These are phyloP conservation scores for Phataginus tricuspis DNA, from an alignment of 2,797 vertebrate species.

Conservation along the genomic window DNA sequence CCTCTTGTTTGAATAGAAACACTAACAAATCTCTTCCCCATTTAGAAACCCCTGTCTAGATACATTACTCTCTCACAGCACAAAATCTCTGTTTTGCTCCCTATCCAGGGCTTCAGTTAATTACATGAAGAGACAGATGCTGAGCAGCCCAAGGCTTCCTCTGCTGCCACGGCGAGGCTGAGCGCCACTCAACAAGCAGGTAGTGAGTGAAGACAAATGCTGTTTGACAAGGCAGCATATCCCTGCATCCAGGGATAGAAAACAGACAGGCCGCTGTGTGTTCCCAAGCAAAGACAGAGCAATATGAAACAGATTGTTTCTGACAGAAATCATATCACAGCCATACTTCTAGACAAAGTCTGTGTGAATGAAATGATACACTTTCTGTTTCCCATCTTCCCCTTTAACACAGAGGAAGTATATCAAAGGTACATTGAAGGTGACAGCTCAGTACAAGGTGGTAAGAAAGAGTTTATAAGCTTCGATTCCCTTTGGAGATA, in stretches of 20 bases:
- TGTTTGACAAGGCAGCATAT: constrained; percentile 93
- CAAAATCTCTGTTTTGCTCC: constrained; percentile 85
- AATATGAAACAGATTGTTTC: constrained; percentile 95
- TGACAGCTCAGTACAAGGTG: constrained; percentile 87
- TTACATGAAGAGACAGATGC: constrained; percentile 91
- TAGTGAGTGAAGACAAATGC: constrained; percentile 89
- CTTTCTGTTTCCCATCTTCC: constrained; percentile 91
- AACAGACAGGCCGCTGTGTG: constrained; percentile 91
- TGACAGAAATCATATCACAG: constrained; percentile 95
- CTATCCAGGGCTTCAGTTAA: constrained; percentile 89
- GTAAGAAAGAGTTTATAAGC: constrained; percentile 84
- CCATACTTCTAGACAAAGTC: constrained; percentile 85
- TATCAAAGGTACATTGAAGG: constrained; percentile 86
- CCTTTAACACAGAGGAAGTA: constrained; percentile 87
- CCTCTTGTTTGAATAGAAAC: constrained; percentile 69
- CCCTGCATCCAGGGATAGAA: constrained; percentile 93
- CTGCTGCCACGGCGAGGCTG: constrained; percentile 85
- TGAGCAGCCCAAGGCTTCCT: constrained; percentile 87
- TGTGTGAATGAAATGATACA: constrained; percentile 85
- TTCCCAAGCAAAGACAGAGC: constrained; percentile 92
- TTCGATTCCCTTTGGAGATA: constrained; percentile 79
- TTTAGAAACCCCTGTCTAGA: constrained; percentile 88
- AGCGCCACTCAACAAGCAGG: constrained; percentile 86
- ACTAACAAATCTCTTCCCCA: constrained; percentile 80
- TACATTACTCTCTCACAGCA: constrained; percentile 83